Percentiles rank a stretch among this genome's conserved stretches.
These are phyloP conservation scores for Holcopasites calliopsidis DNA, from an alignment of 1,140 invertebrate species.

Conservation along the genomic window DNA sequence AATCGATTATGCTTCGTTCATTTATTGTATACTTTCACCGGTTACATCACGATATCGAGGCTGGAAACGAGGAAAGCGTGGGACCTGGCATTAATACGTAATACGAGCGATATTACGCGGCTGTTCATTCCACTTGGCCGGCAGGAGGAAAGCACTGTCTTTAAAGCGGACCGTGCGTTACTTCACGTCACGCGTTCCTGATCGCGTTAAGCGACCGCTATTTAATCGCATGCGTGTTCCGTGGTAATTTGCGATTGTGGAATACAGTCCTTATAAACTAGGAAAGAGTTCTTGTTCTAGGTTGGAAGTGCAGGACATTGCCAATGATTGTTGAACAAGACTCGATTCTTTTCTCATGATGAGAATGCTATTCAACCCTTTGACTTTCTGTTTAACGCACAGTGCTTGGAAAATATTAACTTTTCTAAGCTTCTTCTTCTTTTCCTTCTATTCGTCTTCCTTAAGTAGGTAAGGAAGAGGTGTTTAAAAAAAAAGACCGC, in stretches of 20 bases:
- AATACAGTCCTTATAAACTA: background rate
- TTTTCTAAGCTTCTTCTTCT: too few species aligned
- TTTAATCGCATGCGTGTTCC: background rate
- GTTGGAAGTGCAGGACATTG: too few species aligned
- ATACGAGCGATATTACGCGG: conserved; percentile 23
- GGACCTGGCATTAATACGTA: conserved; percentile 33
- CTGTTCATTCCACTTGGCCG: background rate
- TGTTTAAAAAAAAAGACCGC: background rate
- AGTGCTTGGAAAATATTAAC: too few species aligned
- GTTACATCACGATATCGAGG: conserved; percentile 17
- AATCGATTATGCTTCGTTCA: conserved; percentile 40
- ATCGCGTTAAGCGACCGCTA: background rate
- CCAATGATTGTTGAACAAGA: too few species aligned
- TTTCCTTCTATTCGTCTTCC: too few species aligned
- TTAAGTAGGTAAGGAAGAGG: background rate
- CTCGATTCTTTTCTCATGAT: too few species aligned
- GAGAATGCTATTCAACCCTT: too few species aligned
- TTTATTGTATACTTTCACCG: conserved; percentile 45
- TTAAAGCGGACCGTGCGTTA: background rate
- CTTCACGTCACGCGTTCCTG: conserved; percentile 17
- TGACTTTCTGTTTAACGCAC: too few species aligned
- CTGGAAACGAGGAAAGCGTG: conserved; percentile 35
- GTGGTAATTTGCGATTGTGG: background rate
- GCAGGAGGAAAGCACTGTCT: background rate
- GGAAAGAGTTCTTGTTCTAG: background rate